Percentiles rank a stretch among this genome's conserved stretches.
These are phyloP conservation scores for Actinernus sp. DNA, from an alignment of 92 coral and sea anemone genomes.

Conservation along the genomic window DNA sequence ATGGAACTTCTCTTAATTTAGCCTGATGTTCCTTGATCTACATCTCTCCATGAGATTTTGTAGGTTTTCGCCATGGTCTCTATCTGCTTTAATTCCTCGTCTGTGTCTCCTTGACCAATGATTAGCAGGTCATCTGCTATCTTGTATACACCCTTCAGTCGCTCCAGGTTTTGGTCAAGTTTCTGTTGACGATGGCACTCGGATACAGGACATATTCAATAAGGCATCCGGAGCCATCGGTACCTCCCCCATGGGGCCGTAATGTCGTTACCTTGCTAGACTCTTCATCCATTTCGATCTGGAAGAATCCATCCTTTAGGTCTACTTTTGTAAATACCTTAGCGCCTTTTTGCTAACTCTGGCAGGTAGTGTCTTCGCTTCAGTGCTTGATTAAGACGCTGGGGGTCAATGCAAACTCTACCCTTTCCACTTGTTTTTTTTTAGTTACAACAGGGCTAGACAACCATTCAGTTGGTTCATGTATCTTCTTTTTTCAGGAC, in stretches of 20 bases:
- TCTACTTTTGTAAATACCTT: too few species aligned
- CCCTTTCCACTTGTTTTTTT: too few species aligned
- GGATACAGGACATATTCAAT: background rate
- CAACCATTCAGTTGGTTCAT: too few species aligned
- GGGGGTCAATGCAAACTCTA: background rate
- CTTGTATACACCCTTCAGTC: constrained; percentile 28
- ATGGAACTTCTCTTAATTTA: constrained; percentile 30
- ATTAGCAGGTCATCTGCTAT: constrained; percentile 54
- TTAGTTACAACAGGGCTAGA: too few species aligned
- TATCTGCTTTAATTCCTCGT: constrained; percentile 2
- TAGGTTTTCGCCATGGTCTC: constrained; percentile 22
- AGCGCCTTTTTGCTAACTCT: too few species aligned
- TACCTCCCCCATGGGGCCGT: constrained; percentile 34
- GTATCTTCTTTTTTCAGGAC: too few species aligned
- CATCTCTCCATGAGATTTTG: constrained; percentile 6
- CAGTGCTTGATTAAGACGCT: background rate
- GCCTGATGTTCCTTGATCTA: constrained; percentile 21
- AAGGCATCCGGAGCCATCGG: constrained; percentile 21
- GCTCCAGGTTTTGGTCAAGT: constrained; percentile 29
- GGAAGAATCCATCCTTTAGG: too few species aligned
- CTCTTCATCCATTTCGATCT: too few species aligned
- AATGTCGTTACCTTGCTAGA: too few species aligned
- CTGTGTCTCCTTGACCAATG: constrained; percentile 27
- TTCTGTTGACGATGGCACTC: constrained; percentile 16
- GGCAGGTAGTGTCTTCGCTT: too few species aligned